Evolutionary conservation across 2,113 vertebrate genomes (phyloP), one percentile per base, ranked within the genome.

Genomic region (Diadophis punctatus): DNA sequence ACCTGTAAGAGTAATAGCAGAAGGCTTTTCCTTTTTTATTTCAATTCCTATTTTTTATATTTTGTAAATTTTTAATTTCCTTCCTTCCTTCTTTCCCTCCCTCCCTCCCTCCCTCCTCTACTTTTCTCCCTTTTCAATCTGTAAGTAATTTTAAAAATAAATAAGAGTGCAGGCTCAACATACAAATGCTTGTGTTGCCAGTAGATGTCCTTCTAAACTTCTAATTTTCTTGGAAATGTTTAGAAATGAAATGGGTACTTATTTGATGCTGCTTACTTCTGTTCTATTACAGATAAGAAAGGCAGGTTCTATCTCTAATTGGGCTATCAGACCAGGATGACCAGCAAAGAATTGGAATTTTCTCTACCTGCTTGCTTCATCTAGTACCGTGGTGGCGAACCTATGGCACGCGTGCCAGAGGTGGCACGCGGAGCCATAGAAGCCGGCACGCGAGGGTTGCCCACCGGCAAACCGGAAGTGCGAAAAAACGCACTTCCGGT

Each of bases 131-230:
- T n/a, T 68, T 80, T 80, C 68, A 39, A 39, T 20, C 68, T 8
- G 68, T 80, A 80, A 39, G 16, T 1, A 80, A 20, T 39, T 74
- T 74, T 8, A 39, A 80, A 80, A 39, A 49, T 34, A 80, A 39
- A 49, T 34, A 14, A 87, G 22, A 22, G 46, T 46, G 23, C 34
- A 7, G 85, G 74, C 58, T 53, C 30, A 89, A 87, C 4, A 80
- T 88, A 95, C 74, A 93, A 30, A 55, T n/a, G 48, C 1, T 91
- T 52, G 8, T 1, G 14, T 92, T 90, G 84, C 97, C 96, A 88
- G 96, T 97, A 97, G 96, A 91, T 96, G 96, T 96, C 96, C 93
- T 89, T 94, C 96, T 95, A 96, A 94, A 39, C 68, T 68, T 93
- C 94, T 92, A 30, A 22, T 90, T 95, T 96, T 96, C 91, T 25